Evolutionary conservation across 2,113 vertebrate species (phyloP), one percentile per base, ranked within the genome.

Genomic region (Nestor notabilis): DNA sequence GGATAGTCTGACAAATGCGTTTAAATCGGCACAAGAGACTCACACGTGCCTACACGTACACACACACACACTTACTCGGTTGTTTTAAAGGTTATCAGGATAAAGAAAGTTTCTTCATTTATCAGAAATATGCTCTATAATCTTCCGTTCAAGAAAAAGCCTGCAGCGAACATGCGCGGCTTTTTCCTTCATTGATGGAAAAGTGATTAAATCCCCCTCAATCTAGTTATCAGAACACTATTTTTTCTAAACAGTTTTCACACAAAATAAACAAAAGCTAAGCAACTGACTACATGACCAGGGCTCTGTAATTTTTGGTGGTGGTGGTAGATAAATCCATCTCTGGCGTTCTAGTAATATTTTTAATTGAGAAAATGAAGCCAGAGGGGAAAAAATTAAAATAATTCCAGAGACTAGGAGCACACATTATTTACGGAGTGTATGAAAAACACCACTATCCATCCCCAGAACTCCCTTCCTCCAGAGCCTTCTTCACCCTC

Each of bases 31-130:
- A 49, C 52, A 56, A 69, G 29, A 78, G 19, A 63, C 25, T n/a
- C 47, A 49, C 92, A 92, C 16, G 33, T 89, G 87, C 83, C 80
- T 55, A 47, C 76, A 83, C 2, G 23, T 33, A 75, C 39, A 71
- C 52, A 63, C 33, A 68, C 17, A 33, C 43, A 83, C 83, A 50
- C 64, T 72, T 19, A 16, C 76, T 89, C 55, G 20, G 87, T 1
- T 82, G 78, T 69, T 87, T 93, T 87, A 56, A 84, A 60, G 79
- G 78, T 60, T 46, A 92, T 10, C 39, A 76, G 37, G 47, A 56
- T 83, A 83, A 83, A 61, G 17, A 87, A 96, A 97, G 88, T 96
- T 97, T 83, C 37, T 64, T 47, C 41, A 77, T 84, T 94, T 93
- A 76, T 52, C 12, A 11, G 68, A 61, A 83, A 88, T 60, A 60